These are phyloP conservation scores for Carabus problematicus DNA, from an alignment of 2,888 invertebrate species.

Conservation along the genomic window DNA sequence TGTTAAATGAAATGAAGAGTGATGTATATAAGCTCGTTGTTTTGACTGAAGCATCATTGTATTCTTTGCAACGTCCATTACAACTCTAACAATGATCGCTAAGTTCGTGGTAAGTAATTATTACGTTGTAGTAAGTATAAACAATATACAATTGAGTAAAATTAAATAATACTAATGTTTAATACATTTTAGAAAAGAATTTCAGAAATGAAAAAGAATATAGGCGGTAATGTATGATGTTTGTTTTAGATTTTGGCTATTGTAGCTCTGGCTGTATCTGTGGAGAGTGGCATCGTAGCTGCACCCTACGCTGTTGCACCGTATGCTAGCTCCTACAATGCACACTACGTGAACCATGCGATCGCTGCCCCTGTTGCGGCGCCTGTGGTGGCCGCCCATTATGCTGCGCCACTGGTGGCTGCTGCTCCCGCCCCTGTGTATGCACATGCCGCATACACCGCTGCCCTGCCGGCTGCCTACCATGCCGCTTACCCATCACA, in stretches of 20 bases:
- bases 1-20: slow-evolving; percentile 5
- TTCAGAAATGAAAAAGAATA: not conserved
- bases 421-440: slow-evolving; percentile 47
- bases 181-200: not conserved
- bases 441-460: slow-evolving; percentile 44
- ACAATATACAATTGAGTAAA: not conserved
- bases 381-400: slow-evolving; percentile 51
- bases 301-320: slow-evolving; percentile 67
- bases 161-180: not conserved
- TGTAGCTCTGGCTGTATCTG: slow-evolving; percentile 10
- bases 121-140: not conserved
- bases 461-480: slow-evolving; percentile 58
- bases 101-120: slow-evolving; percentile 28
- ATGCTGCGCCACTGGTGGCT: slow-evolving; percentile 52
- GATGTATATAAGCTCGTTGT: slow-evolving; percentile 1
- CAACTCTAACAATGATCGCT: slow-evolving; percentile 23
- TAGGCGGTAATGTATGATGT: not conserved
- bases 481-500: slow-evolving; percentile 11
- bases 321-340: slow-evolving; percentile 79
- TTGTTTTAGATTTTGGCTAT: slow-evolving; percentile 20
- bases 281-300: slow-evolving; percentile 49
- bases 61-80: slow-evolving; percentile 2
- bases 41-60: slow-evolving; percentile 4
- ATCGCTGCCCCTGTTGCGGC: slow-evolving; percentile 66
- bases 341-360: slow-evolving; percentile 78